These are phyloP conservation scores for Stenichneumon culpator DNA, from an alignment of 2,888 invertebrate genomes.

Conservation along the genomic window DNA sequence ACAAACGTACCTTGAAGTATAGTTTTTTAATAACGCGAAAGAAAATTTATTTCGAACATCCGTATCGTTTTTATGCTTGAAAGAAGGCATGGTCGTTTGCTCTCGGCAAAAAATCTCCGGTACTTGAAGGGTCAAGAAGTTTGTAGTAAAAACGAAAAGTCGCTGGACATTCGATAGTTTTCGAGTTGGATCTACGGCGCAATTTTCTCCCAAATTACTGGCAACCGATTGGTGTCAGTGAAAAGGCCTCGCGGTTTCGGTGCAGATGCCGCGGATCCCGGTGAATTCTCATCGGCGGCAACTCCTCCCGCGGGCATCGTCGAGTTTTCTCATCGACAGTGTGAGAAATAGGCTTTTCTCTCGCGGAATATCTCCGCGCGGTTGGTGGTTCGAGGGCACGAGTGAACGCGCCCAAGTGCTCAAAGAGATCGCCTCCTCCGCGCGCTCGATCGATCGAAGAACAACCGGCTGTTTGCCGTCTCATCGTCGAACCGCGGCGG, in stretches of 20 bases:
- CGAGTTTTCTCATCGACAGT: neutral
- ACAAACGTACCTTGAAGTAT: no score
- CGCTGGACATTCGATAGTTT: constrained; percentile 3
- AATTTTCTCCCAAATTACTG: constrained; percentile 51
- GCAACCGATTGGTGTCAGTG: constrained; percentile 72
- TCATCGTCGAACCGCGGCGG: constrained; percentile 24
- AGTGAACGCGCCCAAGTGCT: constrained; percentile 14
- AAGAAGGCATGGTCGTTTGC: no score
- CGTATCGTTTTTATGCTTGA: no score
- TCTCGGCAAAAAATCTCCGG: no score
- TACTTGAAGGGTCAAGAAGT: no score
- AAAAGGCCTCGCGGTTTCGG: constrained; percentile 55
- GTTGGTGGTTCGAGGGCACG: constrained; percentile 14
- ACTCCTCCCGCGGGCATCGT: constrained; percentile 20
- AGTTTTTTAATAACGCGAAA: no score
- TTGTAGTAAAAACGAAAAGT: neutral
- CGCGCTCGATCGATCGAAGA: neutral
- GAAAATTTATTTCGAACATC: no score
- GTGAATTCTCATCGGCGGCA: neutral
- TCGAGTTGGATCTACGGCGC: no score
- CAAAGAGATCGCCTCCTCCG: constrained; percentile 1
- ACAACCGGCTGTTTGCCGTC: constrained; percentile 24
- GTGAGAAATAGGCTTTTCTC: constrained; percentile 39
- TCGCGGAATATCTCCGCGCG: constrained; percentile 15
- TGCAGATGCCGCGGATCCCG: neutral